Percentiles rank a stretch among this genome's conserved stretches.
These are phyloP conservation scores for Oconnorella tubifera DNA, from an alignment of 2,888 invertebrate species.

Conservation along the genomic window DNA sequence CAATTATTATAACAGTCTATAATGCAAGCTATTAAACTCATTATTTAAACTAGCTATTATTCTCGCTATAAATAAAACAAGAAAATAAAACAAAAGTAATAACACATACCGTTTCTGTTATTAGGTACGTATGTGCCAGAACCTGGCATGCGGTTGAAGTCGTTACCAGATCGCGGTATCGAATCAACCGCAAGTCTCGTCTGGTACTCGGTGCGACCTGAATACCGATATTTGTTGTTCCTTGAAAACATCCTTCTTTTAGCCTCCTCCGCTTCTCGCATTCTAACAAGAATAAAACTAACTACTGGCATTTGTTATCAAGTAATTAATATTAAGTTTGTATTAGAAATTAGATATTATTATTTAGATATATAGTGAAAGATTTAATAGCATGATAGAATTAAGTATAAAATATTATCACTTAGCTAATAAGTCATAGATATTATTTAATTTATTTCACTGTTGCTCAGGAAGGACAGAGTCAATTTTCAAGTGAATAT, in stretches of 20 bases:
- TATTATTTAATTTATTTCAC: background rate
- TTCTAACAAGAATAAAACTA: constrained; percentile 1
- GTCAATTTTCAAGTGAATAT: too few relatives aligned
- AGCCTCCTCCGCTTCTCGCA: background rate
- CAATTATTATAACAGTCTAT: too few relatives aligned
- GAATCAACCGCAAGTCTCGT: background rate
- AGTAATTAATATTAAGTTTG: background rate
- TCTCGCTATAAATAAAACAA: too few relatives aligned
- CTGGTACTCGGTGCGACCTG: constrained; percentile 14
- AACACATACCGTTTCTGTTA: too few relatives aligned
- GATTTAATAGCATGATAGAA: too few relatives aligned
- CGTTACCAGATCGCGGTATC: constrained; percentile 6
- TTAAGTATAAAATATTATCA: background rate
- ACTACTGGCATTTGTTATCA: background rate
- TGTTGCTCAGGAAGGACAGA: background rate
- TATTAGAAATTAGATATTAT: too few relatives aligned
- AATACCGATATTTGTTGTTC: background rate
- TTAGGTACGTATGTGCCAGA: too few relatives aligned
- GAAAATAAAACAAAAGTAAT: too few relatives aligned
- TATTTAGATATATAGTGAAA: too few relatives aligned
- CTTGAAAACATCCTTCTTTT: constrained; percentile 1
- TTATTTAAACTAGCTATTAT: too few relatives aligned
- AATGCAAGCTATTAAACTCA: too few relatives aligned
- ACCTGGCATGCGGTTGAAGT: constrained; percentile 7
- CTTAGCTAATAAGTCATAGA: background rate